phyloP scores from a whole-genome alignment of 1,140 invertebrate species.

The Fragariocoptes setiger region DNA sequence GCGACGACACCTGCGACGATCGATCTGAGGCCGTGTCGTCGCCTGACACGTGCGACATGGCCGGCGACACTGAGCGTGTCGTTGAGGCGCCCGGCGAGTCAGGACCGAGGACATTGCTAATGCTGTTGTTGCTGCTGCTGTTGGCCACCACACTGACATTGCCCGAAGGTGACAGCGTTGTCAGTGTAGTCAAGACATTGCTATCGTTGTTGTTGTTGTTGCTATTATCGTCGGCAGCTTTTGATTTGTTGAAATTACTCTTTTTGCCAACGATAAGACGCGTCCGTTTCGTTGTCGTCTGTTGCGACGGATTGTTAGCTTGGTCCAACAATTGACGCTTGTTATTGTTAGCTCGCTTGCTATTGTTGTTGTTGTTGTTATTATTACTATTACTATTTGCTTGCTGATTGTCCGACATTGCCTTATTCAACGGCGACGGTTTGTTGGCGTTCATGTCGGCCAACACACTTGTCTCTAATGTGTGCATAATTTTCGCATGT shows the following conservation, averaged over 20 bases:
- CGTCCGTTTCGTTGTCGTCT: neutral
- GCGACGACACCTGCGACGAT: too few species aligned
- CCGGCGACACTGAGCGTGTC: too few species aligned
- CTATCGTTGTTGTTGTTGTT: neutral
- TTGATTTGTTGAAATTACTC: neutral
- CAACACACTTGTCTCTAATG: too few species aligned
- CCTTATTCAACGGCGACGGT: neutral
- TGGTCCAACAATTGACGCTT: neutral
- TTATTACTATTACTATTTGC: neutral
- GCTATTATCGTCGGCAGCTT: neutral
- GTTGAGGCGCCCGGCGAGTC: too few species aligned
- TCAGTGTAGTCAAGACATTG: neutral
- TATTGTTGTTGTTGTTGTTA: neutral
- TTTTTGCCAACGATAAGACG: too few species aligned
- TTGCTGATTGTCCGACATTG: too few species aligned
- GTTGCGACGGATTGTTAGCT: neutral
- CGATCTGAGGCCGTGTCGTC: too few species aligned
- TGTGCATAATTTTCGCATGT: too few species aligned
- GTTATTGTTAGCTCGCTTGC: neutral
- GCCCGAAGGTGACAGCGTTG: neutral
- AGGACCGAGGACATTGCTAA: constrained; percentile 8
- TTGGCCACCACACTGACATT: neutral
- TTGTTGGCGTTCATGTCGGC: too few species aligned
- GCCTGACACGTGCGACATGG: too few species aligned
- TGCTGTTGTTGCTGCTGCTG: constrained; percentile 8